A percentile compares a stretch with the other conserved stretches of the same genome.
phyloP scores from a whole-genome alignment of 2,797 vertebrate species.

The Gymnopithys bicolor region DNA sequence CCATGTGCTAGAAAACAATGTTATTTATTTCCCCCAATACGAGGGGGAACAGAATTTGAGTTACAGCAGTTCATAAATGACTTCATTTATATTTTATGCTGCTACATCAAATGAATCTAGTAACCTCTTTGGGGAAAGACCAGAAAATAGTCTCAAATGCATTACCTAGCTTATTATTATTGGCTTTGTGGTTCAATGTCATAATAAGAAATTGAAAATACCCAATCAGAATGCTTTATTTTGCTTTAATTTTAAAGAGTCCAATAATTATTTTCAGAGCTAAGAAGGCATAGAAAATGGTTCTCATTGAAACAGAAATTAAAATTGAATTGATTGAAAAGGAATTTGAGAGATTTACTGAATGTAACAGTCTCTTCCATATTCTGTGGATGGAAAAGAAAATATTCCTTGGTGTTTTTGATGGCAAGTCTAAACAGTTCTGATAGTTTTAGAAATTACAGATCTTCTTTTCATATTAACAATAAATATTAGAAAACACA shows the following conservation, averaged over 20 bases:
- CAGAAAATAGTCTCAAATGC: conserved; percentile 14
- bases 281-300: not conserved
- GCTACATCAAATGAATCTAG: not conserved
- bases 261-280: not conserved
- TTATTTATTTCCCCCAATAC: conserved; percentile 18
- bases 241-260: not conserved
- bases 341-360: not conserved
- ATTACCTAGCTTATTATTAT: conserved; percentile 7
- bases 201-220: conserved; percentile 2
- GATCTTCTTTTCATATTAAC: not conserved
- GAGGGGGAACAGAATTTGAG: conserved; percentile 39
- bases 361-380: not conserved
- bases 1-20: conserved; percentile 13
- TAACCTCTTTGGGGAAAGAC: conserved; percentile 11
- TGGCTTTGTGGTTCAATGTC: not conserved
- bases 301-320: not conserved
- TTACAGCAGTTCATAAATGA: conserved; percentile 60
- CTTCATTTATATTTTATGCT: conserved; percentile 69
- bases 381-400: not conserved
- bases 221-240: not conserved
- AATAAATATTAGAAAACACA: not conserved
- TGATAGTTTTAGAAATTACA: not conserved
- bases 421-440: not conserved
- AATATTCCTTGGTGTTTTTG: not conserved
- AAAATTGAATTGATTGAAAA: not conserved